Conservation (phyloP, 2,113 vertebrate species). For the zebrafish (Danio rerio) region GRCz12tu NC_133191.1:46819001-46819500, state of each 20-base stretch:
- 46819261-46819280: constrained; percentile 63
- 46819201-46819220: constrained; percentile 62
- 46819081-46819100: background rate
- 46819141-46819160: constrained; percentile 17
- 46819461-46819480: background rate
- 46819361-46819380: constrained; percentile 59
- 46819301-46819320: constrained; percentile 63
- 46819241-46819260: constrained; percentile 55
- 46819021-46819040: background rate
- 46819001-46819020: background rate
- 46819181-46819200: constrained; percentile 41
- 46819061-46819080: background rate
- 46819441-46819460: background rate
- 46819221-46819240: constrained; percentile 65
- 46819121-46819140: constrained; percentile 50
- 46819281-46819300: constrained; percentile 65
- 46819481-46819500: background rate
- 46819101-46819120: background rate
- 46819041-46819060: background rate
- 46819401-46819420: background rate
- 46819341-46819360: constrained; percentile 59
- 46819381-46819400: constrained; percentile 9
- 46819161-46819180: constrained; percentile 17
- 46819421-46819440: background rate
- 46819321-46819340: constrained; percentile 70